These are phyloP conservation scores for Hydraecia micacea DNA, from an alignment of 2,888 invertebrate genomes.

Conservation along the genomic window DNA sequence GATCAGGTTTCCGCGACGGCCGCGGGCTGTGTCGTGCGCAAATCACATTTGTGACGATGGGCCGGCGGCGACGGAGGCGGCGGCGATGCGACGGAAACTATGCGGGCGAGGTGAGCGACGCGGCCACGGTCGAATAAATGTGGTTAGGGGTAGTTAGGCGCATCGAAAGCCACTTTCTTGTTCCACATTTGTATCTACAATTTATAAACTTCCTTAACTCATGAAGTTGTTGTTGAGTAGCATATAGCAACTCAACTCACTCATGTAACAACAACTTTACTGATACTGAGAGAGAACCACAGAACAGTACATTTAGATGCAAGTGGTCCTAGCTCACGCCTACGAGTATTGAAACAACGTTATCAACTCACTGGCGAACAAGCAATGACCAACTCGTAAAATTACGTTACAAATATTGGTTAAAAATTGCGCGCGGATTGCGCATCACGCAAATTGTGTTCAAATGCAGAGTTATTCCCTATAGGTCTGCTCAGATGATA, in stretches of 20 bases:
- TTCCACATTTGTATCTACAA: not conserved
- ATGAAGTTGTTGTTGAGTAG: not conserved
- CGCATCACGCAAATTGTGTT: too few relatives aligned
- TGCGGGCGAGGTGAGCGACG: not conserved
- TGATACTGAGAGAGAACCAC: not conserved
- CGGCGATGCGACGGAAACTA: not conserved
- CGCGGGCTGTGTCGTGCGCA: constrained; percentile 24
- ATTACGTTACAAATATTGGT: not conserved
- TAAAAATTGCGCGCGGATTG: not conserved
- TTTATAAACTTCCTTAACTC: not conserved
- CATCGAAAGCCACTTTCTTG: not conserved
- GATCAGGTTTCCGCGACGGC: constrained; percentile 12
- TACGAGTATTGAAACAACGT: too few relatives aligned
- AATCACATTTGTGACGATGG: constrained; percentile 49
- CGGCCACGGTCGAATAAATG: not conserved
- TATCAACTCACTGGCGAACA: not conserved
- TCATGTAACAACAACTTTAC: not conserved
- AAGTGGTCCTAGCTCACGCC: not conserved
- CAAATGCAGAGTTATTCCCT: too few relatives aligned
- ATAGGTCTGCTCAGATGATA: too few relatives aligned
- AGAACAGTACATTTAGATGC: not conserved
- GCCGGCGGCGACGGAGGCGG: constrained; percentile 12
- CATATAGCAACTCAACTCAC: not conserved
- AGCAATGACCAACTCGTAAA: not conserved
- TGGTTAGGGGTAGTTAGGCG: not conserved